Conservation (phyloP, 2,888 invertebrate genomes). For the Amphipoea lucens region DNA sequence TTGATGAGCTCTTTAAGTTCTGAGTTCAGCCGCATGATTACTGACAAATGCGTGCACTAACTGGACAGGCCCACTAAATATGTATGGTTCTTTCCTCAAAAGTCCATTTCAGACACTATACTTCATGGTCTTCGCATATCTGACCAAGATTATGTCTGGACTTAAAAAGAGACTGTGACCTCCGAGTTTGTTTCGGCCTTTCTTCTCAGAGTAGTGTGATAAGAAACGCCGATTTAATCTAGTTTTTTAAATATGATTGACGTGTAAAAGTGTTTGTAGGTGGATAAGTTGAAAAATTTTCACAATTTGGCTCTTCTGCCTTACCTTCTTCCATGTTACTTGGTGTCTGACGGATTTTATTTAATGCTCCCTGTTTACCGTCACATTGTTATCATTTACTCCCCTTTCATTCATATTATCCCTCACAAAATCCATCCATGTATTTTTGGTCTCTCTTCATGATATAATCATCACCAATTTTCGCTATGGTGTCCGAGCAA, state of each 20-base stretch:
- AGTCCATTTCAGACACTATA: background rate
- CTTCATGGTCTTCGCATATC: background rate
- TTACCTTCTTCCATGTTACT: background rate
- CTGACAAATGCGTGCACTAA: too few relatives aligned
- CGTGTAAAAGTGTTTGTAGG: too few relatives aligned
- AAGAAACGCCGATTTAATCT: too few relatives aligned
- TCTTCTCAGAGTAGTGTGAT: background rate
- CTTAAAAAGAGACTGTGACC: background rate
- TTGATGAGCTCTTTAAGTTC: too few relatives aligned
- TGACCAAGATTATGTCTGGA: background rate
- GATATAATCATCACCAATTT: background rate
- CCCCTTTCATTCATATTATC: background rate
- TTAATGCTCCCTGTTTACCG: background rate
- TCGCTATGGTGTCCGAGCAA: background rate
- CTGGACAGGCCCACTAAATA: too few relatives aligned
- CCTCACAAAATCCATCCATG: background rate
- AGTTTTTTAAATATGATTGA: too few relatives aligned
- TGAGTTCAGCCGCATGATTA: too few relatives aligned
- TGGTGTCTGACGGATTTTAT: background rate
- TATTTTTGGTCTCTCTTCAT: background rate
- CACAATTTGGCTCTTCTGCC: background rate
- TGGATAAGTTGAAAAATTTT: background rate
- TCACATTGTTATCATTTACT: background rate
- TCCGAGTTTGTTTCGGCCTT: background rate
- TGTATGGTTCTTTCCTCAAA: too few relatives aligned